phyloP scores from a whole-genome alignment of 2,888 invertebrate species.

The Phaonia tiefii region DNA sequence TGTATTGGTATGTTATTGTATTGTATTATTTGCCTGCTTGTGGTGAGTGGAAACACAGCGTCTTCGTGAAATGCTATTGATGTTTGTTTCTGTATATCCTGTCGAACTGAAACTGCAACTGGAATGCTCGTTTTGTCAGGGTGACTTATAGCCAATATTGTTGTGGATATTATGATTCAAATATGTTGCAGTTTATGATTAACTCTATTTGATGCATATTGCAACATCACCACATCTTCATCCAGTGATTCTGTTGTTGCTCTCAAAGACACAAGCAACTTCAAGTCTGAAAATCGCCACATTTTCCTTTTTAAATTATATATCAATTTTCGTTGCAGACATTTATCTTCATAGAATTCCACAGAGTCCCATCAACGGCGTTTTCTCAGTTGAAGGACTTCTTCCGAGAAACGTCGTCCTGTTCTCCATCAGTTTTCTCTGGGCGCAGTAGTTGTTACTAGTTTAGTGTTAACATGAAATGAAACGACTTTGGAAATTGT shows the following conservation, averaged over 20 bases:
- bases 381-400: not conserved
- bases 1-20: slow-evolving; percentile 24
- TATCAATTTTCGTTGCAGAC: slow-evolving; percentile 20
- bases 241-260: slow-evolving; percentile 20
- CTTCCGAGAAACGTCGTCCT: slow-evolving; percentile 1
- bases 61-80: not conserved
- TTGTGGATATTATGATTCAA: slow-evolving; percentile 55
- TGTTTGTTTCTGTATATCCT: slow-evolving; percentile 29
- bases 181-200: slow-evolving; percentile 50
- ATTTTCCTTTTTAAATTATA: not conserved
- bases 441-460: not conserved
- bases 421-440: not conserved
- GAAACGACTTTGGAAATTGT: not conserved
- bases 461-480: not conserved
- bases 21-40: slow-evolving; percentile 37
- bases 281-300: not conserved
- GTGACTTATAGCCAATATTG: slow-evolving; percentile 51
- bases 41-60: not conserved
- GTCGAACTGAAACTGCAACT: too few species aligned
- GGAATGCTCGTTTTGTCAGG: too few species aligned
- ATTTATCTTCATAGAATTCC: slow-evolving; percentile 36
- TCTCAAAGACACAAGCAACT: slow-evolving; percentile 12
- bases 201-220: slow-evolving; percentile 33
- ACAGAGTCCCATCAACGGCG: slow-evolving; percentile 4
- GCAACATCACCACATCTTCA: not conserved